Percentiles rank a stretch among this genome's conserved stretches.
phyloP scores from a whole-genome alignment of 2,113 vertebrate genomes.

The Thunnus maccoyii region DNA sequence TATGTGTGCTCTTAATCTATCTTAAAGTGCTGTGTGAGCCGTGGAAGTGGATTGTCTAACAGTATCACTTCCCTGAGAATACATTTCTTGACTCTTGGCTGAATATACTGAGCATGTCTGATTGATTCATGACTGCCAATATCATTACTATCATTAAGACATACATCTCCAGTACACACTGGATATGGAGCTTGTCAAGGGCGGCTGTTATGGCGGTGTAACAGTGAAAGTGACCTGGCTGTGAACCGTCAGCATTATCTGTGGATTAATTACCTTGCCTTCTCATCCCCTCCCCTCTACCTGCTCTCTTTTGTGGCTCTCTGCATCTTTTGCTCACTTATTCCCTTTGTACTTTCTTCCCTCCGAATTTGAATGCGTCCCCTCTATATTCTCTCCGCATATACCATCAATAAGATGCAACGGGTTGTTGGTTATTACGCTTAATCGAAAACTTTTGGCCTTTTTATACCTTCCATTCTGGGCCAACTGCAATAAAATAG shows the following conservation, averaged over 20 bases:
- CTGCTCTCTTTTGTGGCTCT: constrained; percentile 13
- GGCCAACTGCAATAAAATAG: constrained; percentile 26
- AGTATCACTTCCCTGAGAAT: constrained; percentile 32
- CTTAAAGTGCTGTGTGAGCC: constrained; percentile 40
- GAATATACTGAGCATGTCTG: constrained; percentile 58
- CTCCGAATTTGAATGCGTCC: constrained; percentile 52
- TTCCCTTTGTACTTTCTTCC: constrained; percentile 24
- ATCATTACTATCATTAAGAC: constrained; percentile 54
- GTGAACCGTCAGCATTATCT: constrained; percentile 69
- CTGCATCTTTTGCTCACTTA: neutral
- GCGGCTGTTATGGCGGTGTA: constrained; percentile 57
- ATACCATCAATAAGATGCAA: constrained; percentile 10
- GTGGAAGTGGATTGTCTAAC: constrained; percentile 52
- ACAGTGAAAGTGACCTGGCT: constrained; percentile 60
- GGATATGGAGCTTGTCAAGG: constrained; percentile 66
- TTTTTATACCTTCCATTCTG: constrained; percentile 3
- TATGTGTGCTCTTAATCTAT: constrained; percentile 41
- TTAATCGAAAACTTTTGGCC: neutral
- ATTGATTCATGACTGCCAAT: constrained; percentile 71
- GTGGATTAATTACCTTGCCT: constrained; percentile 66
- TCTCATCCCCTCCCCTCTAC: constrained; percentile 24
- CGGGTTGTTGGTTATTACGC: constrained; percentile 15
- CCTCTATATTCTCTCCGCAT: neutral
- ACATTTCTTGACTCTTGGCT: constrained; percentile 41
- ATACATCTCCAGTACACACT: constrained; percentile 46